A percentile compares a stretch with the other conserved stretches of the same genome.
These are phyloP conservation scores for Drosophila busckii DNA, from an alignment of 1,140 invertebrate genomes.

Conservation along the genomic window DNA sequence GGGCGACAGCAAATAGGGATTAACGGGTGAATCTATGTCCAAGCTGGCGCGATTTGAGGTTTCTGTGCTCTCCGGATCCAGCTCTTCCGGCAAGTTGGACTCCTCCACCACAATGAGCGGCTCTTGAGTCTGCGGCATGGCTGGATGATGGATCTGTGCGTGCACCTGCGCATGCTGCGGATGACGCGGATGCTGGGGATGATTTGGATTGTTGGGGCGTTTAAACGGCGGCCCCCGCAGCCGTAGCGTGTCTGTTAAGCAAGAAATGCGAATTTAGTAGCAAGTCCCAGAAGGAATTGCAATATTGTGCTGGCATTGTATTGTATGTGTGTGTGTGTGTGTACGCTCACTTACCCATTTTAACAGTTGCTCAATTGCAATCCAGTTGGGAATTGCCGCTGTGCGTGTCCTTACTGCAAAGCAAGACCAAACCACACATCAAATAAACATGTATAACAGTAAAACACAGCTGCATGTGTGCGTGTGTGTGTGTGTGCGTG, in stretches of 20 bases:
- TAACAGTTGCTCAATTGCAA: constrained; percentile 52
- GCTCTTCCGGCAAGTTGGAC: constrained; percentile 83
- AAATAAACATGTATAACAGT: constrained; percentile 25
- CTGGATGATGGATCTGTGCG: constrained; percentile 39
- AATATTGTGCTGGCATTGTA: constrained; percentile 5
- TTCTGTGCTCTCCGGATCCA: constrained; percentile 80
- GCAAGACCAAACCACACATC: constrained; percentile 25
- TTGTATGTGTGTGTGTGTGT: not conserved
- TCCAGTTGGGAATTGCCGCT: constrained; percentile 48
- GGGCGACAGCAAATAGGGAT: constrained; percentile 88
- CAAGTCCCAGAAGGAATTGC: constrained; percentile 10
- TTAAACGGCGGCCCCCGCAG: constrained; percentile 79
- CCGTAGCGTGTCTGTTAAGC: constrained; percentile 65
- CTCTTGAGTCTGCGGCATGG: constrained; percentile 79
- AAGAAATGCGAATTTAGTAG: not conserved
- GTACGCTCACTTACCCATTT: constrained; percentile 61
- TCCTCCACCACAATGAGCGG: constrained; percentile 91
- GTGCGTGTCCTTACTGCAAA: constrained; percentile 40
- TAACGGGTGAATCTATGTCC: constrained; percentile 87
- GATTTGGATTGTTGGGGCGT: constrained; percentile 34
- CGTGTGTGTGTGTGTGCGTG: constrained; percentile 4
- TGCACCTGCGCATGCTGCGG: constrained; percentile 32
- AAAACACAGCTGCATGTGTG: not conserved
- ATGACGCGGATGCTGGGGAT: constrained; percentile 12
- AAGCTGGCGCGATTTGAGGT: constrained; percentile 82